These are phyloP conservation scores for Clivina fossor DNA, from an alignment of 2,888 invertebrate genomes.

Conservation along the genomic window DNA sequence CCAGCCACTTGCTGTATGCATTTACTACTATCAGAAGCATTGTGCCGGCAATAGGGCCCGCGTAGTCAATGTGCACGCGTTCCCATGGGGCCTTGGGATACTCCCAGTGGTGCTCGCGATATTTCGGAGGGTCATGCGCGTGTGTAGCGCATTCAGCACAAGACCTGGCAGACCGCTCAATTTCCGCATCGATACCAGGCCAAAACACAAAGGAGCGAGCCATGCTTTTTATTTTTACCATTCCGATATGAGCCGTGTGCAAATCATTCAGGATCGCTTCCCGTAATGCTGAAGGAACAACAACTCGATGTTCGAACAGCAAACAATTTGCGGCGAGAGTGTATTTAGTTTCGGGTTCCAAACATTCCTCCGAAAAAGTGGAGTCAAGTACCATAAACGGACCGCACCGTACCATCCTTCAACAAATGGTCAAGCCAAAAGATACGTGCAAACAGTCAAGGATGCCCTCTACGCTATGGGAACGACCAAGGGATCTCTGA, in stretches of 20 bases:
- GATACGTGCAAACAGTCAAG: conserved; percentile 35
- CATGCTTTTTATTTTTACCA: conserved; percentile 43
- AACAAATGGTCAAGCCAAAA: conserved; percentile 36
- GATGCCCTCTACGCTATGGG: conserved; percentile 14
- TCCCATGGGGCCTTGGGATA: conserved; percentile 40
- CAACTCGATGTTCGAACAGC: conserved; percentile 38
- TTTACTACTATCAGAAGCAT: conserved; percentile 37
- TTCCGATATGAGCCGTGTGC: conserved; percentile 41
- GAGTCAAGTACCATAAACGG: conserved; percentile 35
- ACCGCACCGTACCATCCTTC: conserved; percentile 37
- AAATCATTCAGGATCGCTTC: conserved; percentile 35
- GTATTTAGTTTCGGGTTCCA: too few relatives aligned
- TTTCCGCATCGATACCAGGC: conserved; percentile 42
- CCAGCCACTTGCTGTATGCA: conserved; percentile 39
- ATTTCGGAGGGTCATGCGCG: conserved; percentile 36
- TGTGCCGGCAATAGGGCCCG: conserved; percentile 40
- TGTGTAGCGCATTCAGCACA: conserved; percentile 37
- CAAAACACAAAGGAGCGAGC: conserved; percentile 40
- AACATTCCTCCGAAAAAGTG: conserved; percentile 21
- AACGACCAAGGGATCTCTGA: not conserved
- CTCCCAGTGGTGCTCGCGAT: conserved; percentile 40
- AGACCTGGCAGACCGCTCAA: conserved; percentile 36
- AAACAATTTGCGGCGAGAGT: conserved; percentile 33
- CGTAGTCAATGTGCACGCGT: conserved; percentile 45
- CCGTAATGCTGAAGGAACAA: conserved; percentile 35